Base-by-base conservation (phyloP, 2,888 invertebrate genomes). In the Cheilosia vernalis region DNA sequence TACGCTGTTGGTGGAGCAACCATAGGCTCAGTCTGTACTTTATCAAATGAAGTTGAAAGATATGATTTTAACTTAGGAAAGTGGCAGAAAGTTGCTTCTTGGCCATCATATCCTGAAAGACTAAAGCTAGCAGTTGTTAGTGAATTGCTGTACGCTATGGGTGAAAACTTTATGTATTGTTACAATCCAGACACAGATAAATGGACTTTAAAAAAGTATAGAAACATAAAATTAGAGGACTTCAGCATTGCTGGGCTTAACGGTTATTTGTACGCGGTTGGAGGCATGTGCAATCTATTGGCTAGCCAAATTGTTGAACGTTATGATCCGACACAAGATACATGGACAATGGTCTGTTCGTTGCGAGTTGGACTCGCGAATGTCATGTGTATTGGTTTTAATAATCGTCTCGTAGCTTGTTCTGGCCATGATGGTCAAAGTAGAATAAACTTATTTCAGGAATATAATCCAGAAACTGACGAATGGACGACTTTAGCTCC, bases 161-260 rank as follows among this genome's bases (percentile, higher is more conserved):
- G 51, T 21, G 0, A 24, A 9, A 10, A 19, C 15, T 5, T 2
- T 5, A 19, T 21, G 21, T 21, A 19, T 6, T 73, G 73, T 21
- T 73, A 61, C 17, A 40, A 63, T 42, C 73, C 61, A 1, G 10
- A 44, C n/a, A 24, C 63, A 3, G 17, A 19, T 2, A 44, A 24
- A 73, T 63, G 73, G 63, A 55, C 51, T 30, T n/a, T 6, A 7
- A 55, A 55, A 33, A 17, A 30, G 13, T 53, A 33, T 44, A 42
- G 10, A 37, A 4, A 1, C 15, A 1, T 5, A 37, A 10, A 33
- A 37, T 5, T 33, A 19, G 1, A n/a, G 2, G 4, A 15, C 15
- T 53, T 15, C 15, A 1, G 15, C 1, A 9, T 53, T 15, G 15
- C 51, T 15, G 13, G 21, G 13, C 6, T 53, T 13, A 27, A 27